Base-by-base conservation (phyloP, 2,888 invertebrate species). In the Sisyra nigra region DNA sequence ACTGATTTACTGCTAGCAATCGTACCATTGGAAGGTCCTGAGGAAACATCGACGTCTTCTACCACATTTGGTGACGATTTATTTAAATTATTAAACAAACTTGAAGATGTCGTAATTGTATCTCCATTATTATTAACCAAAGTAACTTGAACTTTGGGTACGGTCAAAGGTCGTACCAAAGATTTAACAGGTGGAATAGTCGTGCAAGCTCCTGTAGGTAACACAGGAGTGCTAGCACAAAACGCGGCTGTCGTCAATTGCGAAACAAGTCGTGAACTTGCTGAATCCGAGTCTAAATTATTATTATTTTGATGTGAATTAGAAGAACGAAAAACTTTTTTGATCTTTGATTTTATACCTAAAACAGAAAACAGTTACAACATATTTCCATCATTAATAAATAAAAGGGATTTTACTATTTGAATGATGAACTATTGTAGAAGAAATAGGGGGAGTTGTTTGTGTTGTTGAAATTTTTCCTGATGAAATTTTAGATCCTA, bases 211-310 rank as follows among this genome's bases (percentile, higher is more conserved):
- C 65, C 63, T 33, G 68, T 65, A 13, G 73, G 73, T 47, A 74
- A 61, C 19, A 70, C 72, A 2, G 73, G 72, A 42, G 71, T 69
- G 52, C 71, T 71, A 31, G 72, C 73, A 55, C 73, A 74, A 10
- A 74, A 59, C 2, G 73, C 73, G 1, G 74, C 73, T 40, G 68
- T 68, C 15, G 73, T 73, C 41, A 74, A 56, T 51, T 73, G 73
- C 13, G 70, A 67, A 18, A 72, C 69, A 44, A 71, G 52, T 10
- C 68, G 61, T 47, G 68, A 66, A 51, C 62, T 66, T 41, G 63
- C 63, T 44, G 55, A 54, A 13, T 54, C 50, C 3, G 36, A 24
- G 48, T 67, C 64, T 10, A 13, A 18, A 30, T 40, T 29, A 3
- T 11, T n/a, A 10, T 39, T 40, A 40, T 59, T 14, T 10, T 17